A percentile compares a stretch with the other conserved stretches of the same genome.
phyloP scores from a whole-genome alignment of 2,797 vertebrate species.

The Macropodus opercularis region DNA sequence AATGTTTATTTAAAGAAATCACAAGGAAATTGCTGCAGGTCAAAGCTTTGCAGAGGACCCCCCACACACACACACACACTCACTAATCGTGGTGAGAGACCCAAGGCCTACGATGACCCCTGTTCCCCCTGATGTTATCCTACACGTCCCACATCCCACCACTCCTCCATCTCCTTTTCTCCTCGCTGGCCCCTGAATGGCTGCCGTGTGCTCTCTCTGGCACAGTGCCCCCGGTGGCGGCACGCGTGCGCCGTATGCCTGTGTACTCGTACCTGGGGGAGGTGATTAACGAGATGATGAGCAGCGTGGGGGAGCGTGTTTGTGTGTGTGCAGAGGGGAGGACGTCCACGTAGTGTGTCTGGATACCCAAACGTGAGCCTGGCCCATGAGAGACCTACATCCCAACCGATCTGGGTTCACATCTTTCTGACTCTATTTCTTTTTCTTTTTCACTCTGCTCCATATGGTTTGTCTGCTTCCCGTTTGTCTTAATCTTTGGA shows the following conservation, averaged over 20 bases:
- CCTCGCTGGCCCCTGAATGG: slow-evolving; percentile 66
- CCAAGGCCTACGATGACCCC: no score
- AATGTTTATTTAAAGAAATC: slow-evolving; percentile 3
- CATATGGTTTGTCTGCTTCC: slow-evolving; percentile 7
- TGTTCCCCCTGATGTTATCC: no score
- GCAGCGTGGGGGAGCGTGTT: slow-evolving; percentile 51
- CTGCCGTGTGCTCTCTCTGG: slow-evolving; percentile 75
- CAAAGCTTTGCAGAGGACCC: no score
- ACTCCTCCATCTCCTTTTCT: slow-evolving; percentile 55
- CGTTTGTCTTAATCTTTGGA: not conserved
- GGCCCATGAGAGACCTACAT: slow-evolving; percentile 2
- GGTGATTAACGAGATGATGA: slow-evolving; percentile 79
- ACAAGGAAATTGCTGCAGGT: slow-evolving; percentile 16
- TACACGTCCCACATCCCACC: slow-evolving; percentile 30
- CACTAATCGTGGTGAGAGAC: no score
- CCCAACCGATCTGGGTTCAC: slow-evolving; percentile 19
- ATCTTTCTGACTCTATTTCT: no score
- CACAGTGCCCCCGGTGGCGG: slow-evolving; percentile 69
- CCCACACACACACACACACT: slow-evolving; percentile 4
- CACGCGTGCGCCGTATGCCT: slow-evolving; percentile 50
- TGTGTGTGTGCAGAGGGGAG: slow-evolving; percentile 22
- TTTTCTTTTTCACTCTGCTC: slow-evolving; percentile 5
- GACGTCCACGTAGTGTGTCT: slow-evolving; percentile 30
- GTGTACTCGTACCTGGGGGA: slow-evolving; percentile 75
- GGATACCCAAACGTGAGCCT: slow-evolving; percentile 33